A percentile compares a stretch with the other conserved stretches of the same genome.
phyloP scores from a whole-genome alignment of 1,140 invertebrate species.

The Megathymus violae region DNA sequence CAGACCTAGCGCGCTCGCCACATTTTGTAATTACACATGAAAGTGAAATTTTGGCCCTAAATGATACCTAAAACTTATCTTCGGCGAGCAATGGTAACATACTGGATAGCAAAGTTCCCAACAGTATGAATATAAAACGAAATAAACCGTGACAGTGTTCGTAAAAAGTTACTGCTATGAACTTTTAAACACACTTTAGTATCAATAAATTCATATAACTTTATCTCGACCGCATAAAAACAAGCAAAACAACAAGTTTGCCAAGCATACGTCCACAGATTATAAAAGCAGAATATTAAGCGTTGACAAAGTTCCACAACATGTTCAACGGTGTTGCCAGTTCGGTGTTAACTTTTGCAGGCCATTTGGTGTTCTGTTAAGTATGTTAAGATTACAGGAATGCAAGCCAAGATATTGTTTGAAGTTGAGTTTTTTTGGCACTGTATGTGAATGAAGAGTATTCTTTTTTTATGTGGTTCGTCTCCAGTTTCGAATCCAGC shows the following conservation, averaged over 20 bases:
- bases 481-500: no score
- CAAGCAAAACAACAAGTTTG: slow-evolving; percentile 4
- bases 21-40: no score
- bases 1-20: no score
- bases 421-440: slow-evolving; percentile 25
- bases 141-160: no score
- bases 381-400: slow-evolving; percentile 24
- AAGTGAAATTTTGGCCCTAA: no score
- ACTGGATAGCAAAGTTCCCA: no score
- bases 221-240: background rate
- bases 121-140: no score
- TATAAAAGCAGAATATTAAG: slow-evolving; percentile 12
- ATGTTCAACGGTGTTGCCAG: slow-evolving; percentile 6
- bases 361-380: slow-evolving; percentile 11
- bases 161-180: background rate
- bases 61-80: no score
- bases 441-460: no score
- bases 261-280: slow-evolving; percentile 19
- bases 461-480: no score
- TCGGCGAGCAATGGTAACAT: no score
- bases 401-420: slow-evolving; percentile 14
- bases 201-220: slow-evolving; percentile 1
- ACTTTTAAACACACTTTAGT: background rate
- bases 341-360: background rate
- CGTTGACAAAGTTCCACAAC: slow-evolving; percentile 14